phyloP scores from a whole-genome alignment of 2,113 vertebrate species.

The Chionodraco myersi region DNA sequence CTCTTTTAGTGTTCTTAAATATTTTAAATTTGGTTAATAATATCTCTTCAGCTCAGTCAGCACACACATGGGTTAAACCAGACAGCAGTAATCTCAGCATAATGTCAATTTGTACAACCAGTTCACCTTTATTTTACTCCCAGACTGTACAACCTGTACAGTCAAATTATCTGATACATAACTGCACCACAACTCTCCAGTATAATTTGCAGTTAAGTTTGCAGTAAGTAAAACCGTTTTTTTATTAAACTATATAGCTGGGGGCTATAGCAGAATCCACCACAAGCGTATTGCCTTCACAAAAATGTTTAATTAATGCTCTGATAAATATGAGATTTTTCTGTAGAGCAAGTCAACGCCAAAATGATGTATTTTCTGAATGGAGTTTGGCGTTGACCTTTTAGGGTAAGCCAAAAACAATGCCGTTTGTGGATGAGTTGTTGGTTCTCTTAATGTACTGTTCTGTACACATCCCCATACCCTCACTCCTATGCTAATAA shows the following conservation, averaged over 20 bases:
- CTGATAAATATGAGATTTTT: neutral
- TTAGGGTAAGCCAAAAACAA: neutral
- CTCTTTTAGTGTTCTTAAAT: neutral
- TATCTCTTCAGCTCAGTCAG: neutral
- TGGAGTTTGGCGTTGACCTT: neutral
- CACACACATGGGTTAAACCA: neutral
- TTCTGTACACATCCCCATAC: neutral
- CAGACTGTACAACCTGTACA: neutral
- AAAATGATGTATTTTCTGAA: neutral
- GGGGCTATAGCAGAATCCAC: neutral
- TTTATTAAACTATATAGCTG: neutral
- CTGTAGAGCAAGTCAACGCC: too few species aligned
- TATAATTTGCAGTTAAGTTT: neutral
- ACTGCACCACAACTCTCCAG: neutral
- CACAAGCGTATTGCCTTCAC: rapidly evolving
- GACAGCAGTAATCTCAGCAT: neutral
- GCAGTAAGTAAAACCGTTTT: too few species aligned
- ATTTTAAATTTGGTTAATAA: neutral
- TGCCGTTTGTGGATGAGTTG: neutral
- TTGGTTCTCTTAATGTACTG: neutral
- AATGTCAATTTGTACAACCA: neutral
- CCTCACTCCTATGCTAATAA: neutral
- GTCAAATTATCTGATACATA: neutral
- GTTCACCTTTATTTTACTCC: neutral
- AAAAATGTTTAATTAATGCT: neutral